Percentiles rank a stretch among this genome's conserved stretches.
Evolutionary conservation across 2,797 vertebrate species (phyloP).

Genomic region (Rhyacichthys aspro): DNA sequence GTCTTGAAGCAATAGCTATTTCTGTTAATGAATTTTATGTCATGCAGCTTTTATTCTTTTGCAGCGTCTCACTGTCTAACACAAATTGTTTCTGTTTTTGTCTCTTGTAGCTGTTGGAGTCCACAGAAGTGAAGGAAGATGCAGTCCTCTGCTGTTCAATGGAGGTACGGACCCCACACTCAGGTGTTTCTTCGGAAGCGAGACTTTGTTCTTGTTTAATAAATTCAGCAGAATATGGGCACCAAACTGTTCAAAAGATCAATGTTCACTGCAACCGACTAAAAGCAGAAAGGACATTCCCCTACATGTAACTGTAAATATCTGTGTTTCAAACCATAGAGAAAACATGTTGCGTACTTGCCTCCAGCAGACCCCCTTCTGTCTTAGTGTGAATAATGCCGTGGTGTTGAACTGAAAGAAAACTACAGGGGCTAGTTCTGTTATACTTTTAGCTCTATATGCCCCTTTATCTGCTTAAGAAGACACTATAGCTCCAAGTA

Average conservation of each 20-base stretch:
- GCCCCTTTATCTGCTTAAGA: background rate
- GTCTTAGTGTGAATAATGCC: slow-evolving; percentile 23
- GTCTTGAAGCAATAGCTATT: slow-evolving; percentile 12
- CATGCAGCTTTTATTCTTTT: slow-evolving; percentile 7
- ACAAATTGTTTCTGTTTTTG: slow-evolving; percentile 38
- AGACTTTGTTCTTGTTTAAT: too few species aligned
- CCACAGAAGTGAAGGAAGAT: slow-evolving; percentile 94
- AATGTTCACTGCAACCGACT: too few species aligned
- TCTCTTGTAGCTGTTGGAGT: slow-evolving; percentile 89
- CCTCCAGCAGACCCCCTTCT: background rate
- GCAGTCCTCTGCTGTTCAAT: slow-evolving; percentile 97
- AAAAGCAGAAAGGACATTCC: background rate
- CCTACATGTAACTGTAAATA: background rate
- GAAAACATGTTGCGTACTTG: too few species aligned
- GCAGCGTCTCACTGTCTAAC: slow-evolving; percentile 3
- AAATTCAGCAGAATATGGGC: too few species aligned
- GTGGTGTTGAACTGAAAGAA: slow-evolving; percentile 13
- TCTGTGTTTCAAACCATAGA: background rate
- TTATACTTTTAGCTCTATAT: background rate
- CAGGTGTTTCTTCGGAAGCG: slow-evolving; percentile 5
- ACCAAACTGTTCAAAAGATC: background rate
- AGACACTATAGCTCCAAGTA: background rate
- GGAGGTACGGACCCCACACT: slow-evolving; percentile 85
- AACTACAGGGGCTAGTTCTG: background rate
- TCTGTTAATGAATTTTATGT: slow-evolving; percentile 4